Percentiles rank a stretch among this genome's conserved stretches.
These are phyloP conservation scores for Micoletzkya japonica DNA, from an alignment of 2,888 invertebrate genomes.

Conservation along the genomic window DNA sequence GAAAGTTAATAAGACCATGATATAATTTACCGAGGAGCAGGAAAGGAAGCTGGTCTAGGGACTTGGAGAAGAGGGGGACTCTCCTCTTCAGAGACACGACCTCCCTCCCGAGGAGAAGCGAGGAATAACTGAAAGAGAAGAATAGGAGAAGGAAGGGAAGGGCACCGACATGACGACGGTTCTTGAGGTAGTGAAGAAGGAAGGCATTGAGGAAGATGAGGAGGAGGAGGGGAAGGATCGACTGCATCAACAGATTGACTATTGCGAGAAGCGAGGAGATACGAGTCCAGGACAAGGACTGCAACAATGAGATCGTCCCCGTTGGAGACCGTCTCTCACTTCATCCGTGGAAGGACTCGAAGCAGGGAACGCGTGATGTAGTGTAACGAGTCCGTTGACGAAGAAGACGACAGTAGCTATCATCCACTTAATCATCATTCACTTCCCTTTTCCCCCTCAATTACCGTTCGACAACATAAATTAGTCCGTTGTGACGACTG, in stretches of 20 bases:
- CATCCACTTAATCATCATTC: conserved; percentile 27
- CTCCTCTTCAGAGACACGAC: conserved; percentile 28
- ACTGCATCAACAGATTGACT: conserved; percentile 19
- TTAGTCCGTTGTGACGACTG: conserved; percentile 33
- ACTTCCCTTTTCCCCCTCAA: background rate
- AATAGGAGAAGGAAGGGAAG: background rate
- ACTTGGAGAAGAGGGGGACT: conserved; percentile 32
- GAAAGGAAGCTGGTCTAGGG: conserved; percentile 10
- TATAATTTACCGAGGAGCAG: conserved; percentile 15
- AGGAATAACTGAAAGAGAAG: conserved; percentile 20
- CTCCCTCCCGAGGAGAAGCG: conserved; percentile 5
- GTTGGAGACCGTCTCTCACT: background rate
- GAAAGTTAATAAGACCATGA: background rate
- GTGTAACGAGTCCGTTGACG: conserved; percentile 33
- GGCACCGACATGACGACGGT: conserved; percentile 29
- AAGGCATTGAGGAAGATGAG: conserved; percentile 42
- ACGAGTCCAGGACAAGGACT: background rate
- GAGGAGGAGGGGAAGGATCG: conserved; percentile 40
- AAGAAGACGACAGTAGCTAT: conserved; percentile 37
- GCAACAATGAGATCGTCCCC: background rate
- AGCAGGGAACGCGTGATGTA: conserved; percentile 35
- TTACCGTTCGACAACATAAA: conserved; percentile 23
- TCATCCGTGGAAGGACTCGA: background rate
- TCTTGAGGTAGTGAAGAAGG: conserved; percentile 42
- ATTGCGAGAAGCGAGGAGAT: conserved; percentile 3